phyloP scores from a whole-genome alignment of 2,113 vertebrate species.

The Petromus typicus region DNA sequence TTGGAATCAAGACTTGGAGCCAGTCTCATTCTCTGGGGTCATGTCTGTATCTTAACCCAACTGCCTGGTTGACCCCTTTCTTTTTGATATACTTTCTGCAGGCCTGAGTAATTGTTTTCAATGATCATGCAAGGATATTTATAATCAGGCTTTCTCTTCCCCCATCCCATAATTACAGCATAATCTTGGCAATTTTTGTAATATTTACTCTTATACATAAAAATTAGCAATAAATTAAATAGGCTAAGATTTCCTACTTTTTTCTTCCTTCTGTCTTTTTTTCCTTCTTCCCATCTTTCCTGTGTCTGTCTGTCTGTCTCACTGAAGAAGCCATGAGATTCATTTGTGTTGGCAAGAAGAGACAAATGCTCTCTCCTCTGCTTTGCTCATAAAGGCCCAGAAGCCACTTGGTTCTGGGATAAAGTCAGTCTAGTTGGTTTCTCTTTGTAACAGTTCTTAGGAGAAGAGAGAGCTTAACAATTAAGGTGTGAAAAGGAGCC shows the following conservation, averaged over 20 bases:
- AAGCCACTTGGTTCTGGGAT: not conserved
- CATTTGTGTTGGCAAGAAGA: not conserved
- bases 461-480: not conserved
- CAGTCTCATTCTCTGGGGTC: not conserved
- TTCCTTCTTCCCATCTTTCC: not conserved
- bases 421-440: not conserved
- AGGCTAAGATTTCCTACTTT: not conserved
- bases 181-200: not conserved
- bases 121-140: not conserved
- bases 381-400: not conserved
- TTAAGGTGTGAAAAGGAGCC: not conserved
- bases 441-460: not conserved
- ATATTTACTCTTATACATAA: not conserved
- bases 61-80: not conserved
- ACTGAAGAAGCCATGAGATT: not conserved
- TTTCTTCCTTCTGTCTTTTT: not conserved
- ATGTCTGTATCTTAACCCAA: slow-evolving; percentile 9
- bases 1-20: not conserved
- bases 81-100: not conserved
- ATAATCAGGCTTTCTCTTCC: not conserved
- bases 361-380: not conserved
- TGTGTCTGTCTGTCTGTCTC: not conserved
- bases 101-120: not conserved
- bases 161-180: not conserved
- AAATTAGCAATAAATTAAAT: slow-evolving; percentile 18